Base-by-base conservation (phyloP, 2,888 invertebrate genomes). In the Luperina testacea region DNA sequence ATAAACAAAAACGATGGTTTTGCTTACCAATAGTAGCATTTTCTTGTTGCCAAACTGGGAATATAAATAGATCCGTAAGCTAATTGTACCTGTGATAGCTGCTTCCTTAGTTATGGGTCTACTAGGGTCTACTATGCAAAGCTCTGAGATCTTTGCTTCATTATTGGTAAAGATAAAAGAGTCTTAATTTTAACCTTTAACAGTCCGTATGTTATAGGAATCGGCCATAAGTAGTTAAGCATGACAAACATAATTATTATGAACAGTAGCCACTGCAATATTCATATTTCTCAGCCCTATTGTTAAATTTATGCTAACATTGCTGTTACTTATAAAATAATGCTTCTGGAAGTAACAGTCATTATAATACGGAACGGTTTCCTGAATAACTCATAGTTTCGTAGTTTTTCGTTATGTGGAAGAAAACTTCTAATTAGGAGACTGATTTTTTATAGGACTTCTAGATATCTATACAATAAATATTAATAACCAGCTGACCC, bases 141-240 rank as follows among this genome's bases (percentile, higher is more conserved):
- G n/a, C n/a, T n/a, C n/a, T n/a, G n/a, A n/a, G n/a, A n/a, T n/a
- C n/a, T n/a, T n/a, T n/a, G n/a, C n/a, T n/a, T n/a, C n/a, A n/a
- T n/a, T n/a, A n/a, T n/a, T n/a, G n/a, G n/a, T n/a, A n/a, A n/a
- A n/a, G n/a, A n/a, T n/a, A n/a, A n/a, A n/a, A n/a, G n/a, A n/a
- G n/a, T n/a, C n/a, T n/a, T n/a, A n/a, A n/a, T n/a, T n/a, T n/a
- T n/a, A n/a, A n/a, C n/a, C n/a, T n/a, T n/a, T n/a, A n/a, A n/a
- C n/a, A n/a, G n/a, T n/a, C n/a, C n/a, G n/a, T n/a, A n/a, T n/a
- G n/a, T n/a, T n/a, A n/a, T n/a, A n/a, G n/a, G n/a, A n/a, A n/a
- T n/a, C n/a, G n/a, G n/a, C n/a, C n/a, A n/a, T n/a, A 72, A 59
- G 20, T 63, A 68, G 8, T 20, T 65, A 77, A 17, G 64, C 48